These are phyloP conservation scores for Allobates femoralis DNA, from an alignment of 2,797 vertebrate species.

Conservation along the genomic window DNA sequence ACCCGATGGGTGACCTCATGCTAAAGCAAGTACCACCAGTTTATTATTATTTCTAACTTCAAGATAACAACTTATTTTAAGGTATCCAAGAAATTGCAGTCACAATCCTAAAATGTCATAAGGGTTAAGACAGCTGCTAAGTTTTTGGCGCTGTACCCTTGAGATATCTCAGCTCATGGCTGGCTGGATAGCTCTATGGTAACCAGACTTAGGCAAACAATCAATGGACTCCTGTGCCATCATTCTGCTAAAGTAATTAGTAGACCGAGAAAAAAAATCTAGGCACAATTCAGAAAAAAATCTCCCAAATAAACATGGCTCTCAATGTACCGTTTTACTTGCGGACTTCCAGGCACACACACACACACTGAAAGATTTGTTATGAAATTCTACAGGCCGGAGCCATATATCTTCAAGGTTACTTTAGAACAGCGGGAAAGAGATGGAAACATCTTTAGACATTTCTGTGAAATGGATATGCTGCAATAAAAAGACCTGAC, in stretches of 20 bases:
- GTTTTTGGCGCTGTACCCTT: conserved; percentile 68
- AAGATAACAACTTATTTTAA: neutral
- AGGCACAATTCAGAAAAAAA: conserved; percentile 76
- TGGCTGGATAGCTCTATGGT: conserved; percentile 77
- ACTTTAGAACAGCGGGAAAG: conserved; percentile 61
- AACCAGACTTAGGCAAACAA: conserved; percentile 82
- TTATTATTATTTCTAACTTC: neutral
- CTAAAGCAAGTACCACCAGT: neutral
- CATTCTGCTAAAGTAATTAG: conserved; percentile 81
- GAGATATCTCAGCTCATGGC: conserved; percentile 73
- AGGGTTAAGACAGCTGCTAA: conserved; percentile 71
- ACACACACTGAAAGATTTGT: conserved; percentile 68
- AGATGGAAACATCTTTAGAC: conserved; percentile 28
- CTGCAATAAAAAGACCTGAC: conserved; percentile 11
- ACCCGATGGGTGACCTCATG: neutral
- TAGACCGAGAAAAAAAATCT: conserved; percentile 70
- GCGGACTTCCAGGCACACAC: conserved; percentile 71
- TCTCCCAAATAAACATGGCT: conserved; percentile 76
- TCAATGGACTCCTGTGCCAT: conserved; percentile 66
- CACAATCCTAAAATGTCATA: conserved; percentile 58
- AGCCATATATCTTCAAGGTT: conserved; percentile 70
- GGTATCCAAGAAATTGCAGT: neutral
- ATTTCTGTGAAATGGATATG: conserved; percentile 29
- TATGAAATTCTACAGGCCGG: conserved; percentile 69
- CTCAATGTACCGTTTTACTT: conserved; percentile 70